Evolutionary conservation across 2,888 invertebrate species (phyloP), one percentile per base, ranked within the genome.

Genomic region (Pristionchus mayeri): DNA sequence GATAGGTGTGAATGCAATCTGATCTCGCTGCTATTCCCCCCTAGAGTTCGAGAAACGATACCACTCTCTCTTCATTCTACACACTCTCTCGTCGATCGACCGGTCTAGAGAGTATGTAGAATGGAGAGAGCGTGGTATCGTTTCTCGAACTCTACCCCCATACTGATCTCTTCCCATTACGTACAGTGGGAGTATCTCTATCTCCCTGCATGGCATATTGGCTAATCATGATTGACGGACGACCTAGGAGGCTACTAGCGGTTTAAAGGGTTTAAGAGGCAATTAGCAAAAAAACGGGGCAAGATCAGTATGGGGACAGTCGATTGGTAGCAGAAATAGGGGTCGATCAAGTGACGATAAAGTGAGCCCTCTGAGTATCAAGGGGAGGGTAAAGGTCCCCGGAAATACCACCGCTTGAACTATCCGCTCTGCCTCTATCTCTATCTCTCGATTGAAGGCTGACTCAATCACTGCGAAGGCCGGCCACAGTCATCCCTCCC

Each of bases 391-490:
- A 30, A 63, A 63, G 63, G 63, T 63, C 63, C 63, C 34, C 63
- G 63, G 63, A 63, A 63, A 63, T 63, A 63, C 7, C 63, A 63
- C 34, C 34, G n/a, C n/a, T n/a, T n/a, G n/a, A n/a, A n/a, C n/a
- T n/a, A 3, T 18, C 21, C 30, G 30, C 63, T 27, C 63, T 63
- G 34, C 30, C 1, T 30, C 11, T 18, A 7, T 57, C 57, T 9
- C 13, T 60, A 30, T 27, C 27, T 52, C 52, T 9, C 57, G 30
- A 60, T 2, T 60, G n/a, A n/a, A n/a, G n/a, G n/a, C 44, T 44
- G 44, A 44, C 13, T 44, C 44, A 44, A 13, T 44, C n/a, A 44
- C 44, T 44, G 44, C 44, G 7, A 44, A 44, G 44, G 44, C 7
- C 21, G 3, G 4, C 34, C 30, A 34, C 30, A 63, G 30, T 63